Evolutionary conservation across 2,797 vertebrate species (phyloP), one percentile per base, ranked within the genome.

Genomic region (Periophthalmus magnuspinnatus): DNA sequence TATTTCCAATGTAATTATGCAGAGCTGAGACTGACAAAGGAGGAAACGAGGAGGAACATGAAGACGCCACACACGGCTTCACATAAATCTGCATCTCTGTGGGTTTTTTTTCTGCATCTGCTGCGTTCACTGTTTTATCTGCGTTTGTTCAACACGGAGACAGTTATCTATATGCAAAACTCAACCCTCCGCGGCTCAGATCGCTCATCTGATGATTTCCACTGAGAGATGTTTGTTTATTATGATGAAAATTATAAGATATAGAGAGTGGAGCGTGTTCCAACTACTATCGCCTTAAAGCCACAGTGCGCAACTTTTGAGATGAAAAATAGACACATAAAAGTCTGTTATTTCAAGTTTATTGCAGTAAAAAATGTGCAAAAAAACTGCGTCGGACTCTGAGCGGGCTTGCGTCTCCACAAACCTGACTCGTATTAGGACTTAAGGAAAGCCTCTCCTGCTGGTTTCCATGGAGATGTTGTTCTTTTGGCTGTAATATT

Each of bases 121-220:
- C 11, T 11, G 3, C 14, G 34, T 14, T 28, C 38, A 11, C 6
- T 5, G 34, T 38, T 34, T 66, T n/a, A 59, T 61, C 59, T 69
- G 62, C 17, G 66, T 16, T 45, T 48, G 58, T 66, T 67, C 75
- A 62, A 68, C 72, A 70, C 45, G n/a, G 60, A 33, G 68, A n/a
- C 45, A 22, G 32, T 58, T 68, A 72, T 67, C 56, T 74, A 54
- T 68, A 32, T 72, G 69, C n/a, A 73, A 83, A 71, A 14, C 11
- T 36, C 54, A 78, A 72, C 61, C 54, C 77, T 75, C 73, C 0
- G 5, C 19, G 59, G 65, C 38, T 73, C 66, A 58, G 77, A 62
- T 77, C 75, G 70, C 77, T 77, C 67, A 55, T 71, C 38, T 70
- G 28, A 75, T 17, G 66, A 79, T 67, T 77, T 81, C 71, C 67